phyloP scores from a whole-genome alignment of 92 coral and sea anemone genomes.

The Palythoa grandiflora region DNA sequence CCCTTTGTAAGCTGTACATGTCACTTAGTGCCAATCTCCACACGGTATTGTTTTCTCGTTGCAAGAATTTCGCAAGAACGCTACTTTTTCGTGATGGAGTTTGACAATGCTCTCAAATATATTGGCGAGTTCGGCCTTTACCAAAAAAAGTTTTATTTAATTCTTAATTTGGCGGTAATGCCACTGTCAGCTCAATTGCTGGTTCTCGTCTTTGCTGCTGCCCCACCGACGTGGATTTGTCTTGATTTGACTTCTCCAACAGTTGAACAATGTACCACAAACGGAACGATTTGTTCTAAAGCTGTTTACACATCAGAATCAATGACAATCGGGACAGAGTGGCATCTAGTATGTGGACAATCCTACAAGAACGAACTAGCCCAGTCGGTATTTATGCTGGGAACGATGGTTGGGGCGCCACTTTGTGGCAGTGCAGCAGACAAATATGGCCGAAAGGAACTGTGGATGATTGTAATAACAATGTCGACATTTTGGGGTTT shows the following conservation, averaged over 20 bases:
- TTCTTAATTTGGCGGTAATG: slow-evolving; percentile 71
- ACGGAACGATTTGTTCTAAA: slow-evolving; percentile 66
- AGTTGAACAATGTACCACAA: slow-evolving; percentile 44
- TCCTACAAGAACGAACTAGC: slow-evolving; percentile 85
- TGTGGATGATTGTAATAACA: slow-evolving; percentile 68
- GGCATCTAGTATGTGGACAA: slow-evolving; percentile 85
- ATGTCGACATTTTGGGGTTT: slow-evolving; percentile 59
- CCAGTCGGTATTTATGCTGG: slow-evolving; percentile 88
- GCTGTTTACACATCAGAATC: slow-evolving; percentile 76
- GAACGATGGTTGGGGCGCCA: slow-evolving; percentile 83
- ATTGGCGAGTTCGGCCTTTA: slow-evolving; percentile 90
- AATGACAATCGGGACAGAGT: slow-evolving; percentile 87
- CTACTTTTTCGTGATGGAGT: slow-evolving; percentile 64
- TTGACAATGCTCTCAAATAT: slow-evolving; percentile 70
- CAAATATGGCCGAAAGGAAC: slow-evolving; percentile 77
- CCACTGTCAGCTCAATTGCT: slow-evolving; percentile 74
- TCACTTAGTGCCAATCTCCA: slow-evolving; percentile 11
- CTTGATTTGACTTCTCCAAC: slow-evolving; percentile 41
- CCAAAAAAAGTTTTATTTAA: slow-evolving; percentile 69
- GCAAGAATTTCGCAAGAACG: background rate
- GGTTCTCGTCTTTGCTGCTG: slow-evolving; percentile 81
- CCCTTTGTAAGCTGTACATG: background rate
- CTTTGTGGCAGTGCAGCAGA: slow-evolving; percentile 79
- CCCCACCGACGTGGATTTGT: slow-evolving; percentile 90
- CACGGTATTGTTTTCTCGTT: background rate